These are phyloP conservation scores for Trinorchestia longiramus DNA, from an alignment of 1,140 invertebrate species.

Conservation along the genomic window DNA sequence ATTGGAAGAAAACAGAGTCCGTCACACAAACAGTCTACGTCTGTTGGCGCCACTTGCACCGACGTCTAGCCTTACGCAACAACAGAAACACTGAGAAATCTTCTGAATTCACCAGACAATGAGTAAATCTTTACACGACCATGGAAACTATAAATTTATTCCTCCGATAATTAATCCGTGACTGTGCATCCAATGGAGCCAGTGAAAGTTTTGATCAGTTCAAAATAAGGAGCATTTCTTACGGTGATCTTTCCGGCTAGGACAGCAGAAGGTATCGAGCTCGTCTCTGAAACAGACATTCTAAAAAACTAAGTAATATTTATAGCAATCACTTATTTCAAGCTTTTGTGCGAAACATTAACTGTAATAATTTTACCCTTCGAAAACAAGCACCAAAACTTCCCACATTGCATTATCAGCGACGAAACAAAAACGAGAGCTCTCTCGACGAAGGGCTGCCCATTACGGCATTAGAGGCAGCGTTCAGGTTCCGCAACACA, in stretches of 20 bases:
- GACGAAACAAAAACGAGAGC: background rate
- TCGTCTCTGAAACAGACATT: background rate
- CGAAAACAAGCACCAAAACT: too few relatives aligned
- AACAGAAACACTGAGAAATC: background rate
- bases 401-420: background rate
- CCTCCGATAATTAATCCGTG: background rate
- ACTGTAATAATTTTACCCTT: background rate
- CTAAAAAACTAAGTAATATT: background rate
- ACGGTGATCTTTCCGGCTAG: background rate
- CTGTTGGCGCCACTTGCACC: too few relatives aligned
- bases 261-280: background rate
- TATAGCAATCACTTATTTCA: background rate
- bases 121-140: background rate
- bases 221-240: background rate
- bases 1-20: too few relatives aligned
- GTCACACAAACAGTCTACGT: too few relatives aligned
- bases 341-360: background rate
- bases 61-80: background rate
- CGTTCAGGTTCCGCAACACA: background rate
- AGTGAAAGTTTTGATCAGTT: background rate
- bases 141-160: background rate
- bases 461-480: background rate
- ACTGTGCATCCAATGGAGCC: background rate
- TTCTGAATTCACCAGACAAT: background rate
- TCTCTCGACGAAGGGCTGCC: background rate